phyloP scores from a whole-genome alignment of 2,113 vertebrate species.

The Ictidomys tridecemlineatus region DNA sequence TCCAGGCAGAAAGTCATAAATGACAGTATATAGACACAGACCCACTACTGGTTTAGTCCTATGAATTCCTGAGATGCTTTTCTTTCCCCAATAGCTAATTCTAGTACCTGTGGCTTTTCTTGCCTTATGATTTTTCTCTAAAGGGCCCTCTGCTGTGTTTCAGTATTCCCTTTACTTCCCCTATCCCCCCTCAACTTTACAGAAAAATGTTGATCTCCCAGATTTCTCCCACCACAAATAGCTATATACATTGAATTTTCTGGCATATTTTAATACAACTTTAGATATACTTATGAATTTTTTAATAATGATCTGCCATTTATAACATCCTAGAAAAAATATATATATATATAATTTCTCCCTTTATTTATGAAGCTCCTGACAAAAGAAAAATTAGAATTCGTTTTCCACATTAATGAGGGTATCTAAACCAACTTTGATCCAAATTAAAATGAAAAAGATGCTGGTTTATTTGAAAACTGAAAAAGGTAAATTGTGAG shows the following conservation, averaged over 20 bases:
- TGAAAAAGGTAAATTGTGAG: background rate
- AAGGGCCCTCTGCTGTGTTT: background rate
- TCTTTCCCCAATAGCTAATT: background rate
- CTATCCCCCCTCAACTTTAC: background rate
- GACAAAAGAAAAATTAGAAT: conserved; percentile 46
- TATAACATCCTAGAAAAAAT: background rate
- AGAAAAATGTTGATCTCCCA: background rate
- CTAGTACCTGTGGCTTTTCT: background rate
- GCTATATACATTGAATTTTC: background rate
- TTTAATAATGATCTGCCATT: background rate
- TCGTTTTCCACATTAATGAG: conserved; percentile 31
- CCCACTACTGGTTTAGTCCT: background rate
- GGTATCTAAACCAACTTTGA: background rate
- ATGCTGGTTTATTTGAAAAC: background rate
- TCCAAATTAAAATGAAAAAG: conserved; percentile 46
- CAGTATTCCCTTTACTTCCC: accelerated
- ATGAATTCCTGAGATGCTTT: background rate
- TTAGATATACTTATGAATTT: background rate
- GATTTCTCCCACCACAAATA: background rate
- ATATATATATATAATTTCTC: background rate
- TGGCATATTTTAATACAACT: background rate
- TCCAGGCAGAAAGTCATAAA: background rate
- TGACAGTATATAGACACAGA: background rate
- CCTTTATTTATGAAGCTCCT: conserved; percentile 24
- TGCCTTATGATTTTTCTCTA: background rate